Evolutionary conservation across 1,140 invertebrate genomes (phyloP), one percentile per base, ranked within the genome.

Genomic region (Ladona fulva): DNA sequence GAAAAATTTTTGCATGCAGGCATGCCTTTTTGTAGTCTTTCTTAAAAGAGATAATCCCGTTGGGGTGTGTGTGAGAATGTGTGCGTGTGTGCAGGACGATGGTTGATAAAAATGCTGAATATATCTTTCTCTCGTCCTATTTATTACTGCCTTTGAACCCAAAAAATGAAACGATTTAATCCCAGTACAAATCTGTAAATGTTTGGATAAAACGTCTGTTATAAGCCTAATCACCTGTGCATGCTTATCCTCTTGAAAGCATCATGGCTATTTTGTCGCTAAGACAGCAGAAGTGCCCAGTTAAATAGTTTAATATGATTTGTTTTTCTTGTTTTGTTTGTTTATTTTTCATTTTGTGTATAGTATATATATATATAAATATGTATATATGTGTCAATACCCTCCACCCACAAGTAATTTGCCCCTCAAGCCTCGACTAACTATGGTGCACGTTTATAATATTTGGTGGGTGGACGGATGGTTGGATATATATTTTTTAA

Each of bases 401-500:
- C 52, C 52, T 66, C 52, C 52, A 66, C 52, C 52, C 52, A 66
- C 52, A 22, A 66, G 52, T 66, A 66, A 66, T 66, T 22, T 66
- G 52, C 52, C 52, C 52, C 14, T 66, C 16, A 16, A 66, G 52
- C 52, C 52, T 66, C 52, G 52, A 66, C 52, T 66, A 66, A 66
- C 52, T 66, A 66, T 66, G 52, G 52, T 66, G 52, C 52, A 66
- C 52, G 52, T 66, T 66, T 66, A 19, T 66, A 66, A 66, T 22
- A 66, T 66, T 66, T 66, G n/a, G 52, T 66, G 52, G 52, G 52
- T 66, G 52, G 52, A 66, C 14, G 52, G 52, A 66, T 66, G 52
- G 52, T 66, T 66, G 52, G 52, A 66, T 66, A 66, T 66, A 66
- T 66, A 66, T 66, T 66, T 66, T 66, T 66, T 66, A 66, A 66